Percentiles rank a stretch among this genome's conserved stretches.
phyloP scores from a whole-genome alignment of 2,888 invertebrate species.

The Colostygia pectinataria region DNA sequence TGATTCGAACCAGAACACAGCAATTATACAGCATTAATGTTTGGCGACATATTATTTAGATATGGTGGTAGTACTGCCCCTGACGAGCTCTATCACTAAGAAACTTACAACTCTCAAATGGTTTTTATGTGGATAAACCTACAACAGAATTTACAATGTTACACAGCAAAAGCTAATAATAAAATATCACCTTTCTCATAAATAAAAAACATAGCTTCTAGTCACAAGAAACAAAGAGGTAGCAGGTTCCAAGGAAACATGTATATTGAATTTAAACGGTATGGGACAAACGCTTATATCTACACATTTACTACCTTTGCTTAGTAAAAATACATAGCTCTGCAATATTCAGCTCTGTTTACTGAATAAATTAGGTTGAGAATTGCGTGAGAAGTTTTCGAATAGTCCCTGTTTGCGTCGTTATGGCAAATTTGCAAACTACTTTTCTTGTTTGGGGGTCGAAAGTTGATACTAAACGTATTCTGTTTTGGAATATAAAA shows the following conservation, averaged over 20 bases:
- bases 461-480: constrained; percentile 39
- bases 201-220: neutral
- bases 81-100: too few relatives aligned
- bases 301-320: constrained; percentile 21
- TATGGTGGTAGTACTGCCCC: too few relatives aligned
- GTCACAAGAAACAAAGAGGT: constrained; percentile 4
- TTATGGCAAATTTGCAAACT: constrained; percentile 40
- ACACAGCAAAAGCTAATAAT: too few relatives aligned
- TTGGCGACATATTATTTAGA: too few relatives aligned
- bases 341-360: constrained; percentile 9
- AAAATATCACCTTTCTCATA: neutral
- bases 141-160: too few relatives aligned
- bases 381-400: neutral
- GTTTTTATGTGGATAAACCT: too few relatives aligned
- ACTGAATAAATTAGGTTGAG: neutral
- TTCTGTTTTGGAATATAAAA: constrained; percentile 40
- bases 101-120: too few relatives aligned
- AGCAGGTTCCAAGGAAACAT: constrained; percentile 24
- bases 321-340: neutral
- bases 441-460: constrained; percentile 34
- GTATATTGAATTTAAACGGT: constrained; percentile 47
- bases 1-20: too few relatives aligned
- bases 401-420: constrained; percentile 32
- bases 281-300: constrained; percentile 32
- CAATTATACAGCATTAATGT: too few relatives aligned